Base-by-base conservation (phyloP, 1,140 invertebrate species). In the Drosophila pandora region DNA sequence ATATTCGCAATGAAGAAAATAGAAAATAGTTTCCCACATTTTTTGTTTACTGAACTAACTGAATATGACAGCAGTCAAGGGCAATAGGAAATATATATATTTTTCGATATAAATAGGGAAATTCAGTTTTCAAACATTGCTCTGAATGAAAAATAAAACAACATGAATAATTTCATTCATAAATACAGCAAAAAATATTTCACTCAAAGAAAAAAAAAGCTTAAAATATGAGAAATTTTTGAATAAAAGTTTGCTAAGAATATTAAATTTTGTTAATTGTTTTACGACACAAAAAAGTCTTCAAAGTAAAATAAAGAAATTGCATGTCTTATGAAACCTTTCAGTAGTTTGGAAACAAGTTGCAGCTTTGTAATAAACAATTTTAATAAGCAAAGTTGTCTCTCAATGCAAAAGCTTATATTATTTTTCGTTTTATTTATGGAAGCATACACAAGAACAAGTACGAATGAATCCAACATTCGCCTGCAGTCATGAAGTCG, bases 331-430 rank as follows among this genome's bases (percentile, higher is more conserved):
- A 30, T 23, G n/a, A 7, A 61, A 53, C 37, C 22, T 53, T 52
- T 48, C 17, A n/a, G 12, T 25, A 45, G 22, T 60, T 34, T 28
- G 56, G 2, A 50, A 43, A 50, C n/a, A 39, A 58, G 21, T 47
- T 3, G 4, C 8, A 69, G 47, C 30, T 55, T 37, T 37, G 47
- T 10, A 48, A 48, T 34, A 69, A 57, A 69, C 41, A 32, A 48
- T 39, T 69, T 68, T 69, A 68, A 68, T 69, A 69, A 68, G 52
- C 43, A 68, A 69, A 69, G 65, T 69, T 69, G 25, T 30, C 41
- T 59, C 43, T 55, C 39, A 43, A 48, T 53, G 47, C 59, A 52
- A 32, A 52, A 65, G 63, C 22, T 68, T 55, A 6, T 54, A 54
- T 25, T 67, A 69, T 68, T 68, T 67, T 22, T 13, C 17, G 58